A percentile compares a stretch with the other conserved stretches of the same genome.
Conservation (phyloP, 2,888 invertebrate genomes). For the Synanthedon tipuliformis region DNA sequence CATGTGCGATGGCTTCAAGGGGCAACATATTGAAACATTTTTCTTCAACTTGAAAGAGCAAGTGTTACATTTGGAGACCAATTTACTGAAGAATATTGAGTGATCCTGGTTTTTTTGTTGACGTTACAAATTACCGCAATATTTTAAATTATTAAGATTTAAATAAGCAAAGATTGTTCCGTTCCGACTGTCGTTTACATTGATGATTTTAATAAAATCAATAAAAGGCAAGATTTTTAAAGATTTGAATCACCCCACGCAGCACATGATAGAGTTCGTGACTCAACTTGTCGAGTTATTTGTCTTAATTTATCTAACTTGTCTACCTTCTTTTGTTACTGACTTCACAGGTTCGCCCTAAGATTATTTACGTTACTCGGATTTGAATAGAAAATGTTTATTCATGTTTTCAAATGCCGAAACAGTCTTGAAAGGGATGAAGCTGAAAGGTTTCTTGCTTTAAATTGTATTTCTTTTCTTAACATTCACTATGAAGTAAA, state of each 20-base stretch:
- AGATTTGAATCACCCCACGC: too few relatives aligned
- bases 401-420: background rate
- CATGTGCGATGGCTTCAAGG: conserved; percentile 8
- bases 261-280: background rate
- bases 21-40: conserved; percentile 8
- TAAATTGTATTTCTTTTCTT: background rate
- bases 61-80: conserved; percentile 5
- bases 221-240: too few relatives aligned
- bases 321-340: background rate
- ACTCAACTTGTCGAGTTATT: conserved; percentile 2
- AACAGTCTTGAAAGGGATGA: background rate
- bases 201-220: background rate
- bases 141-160: background rate
- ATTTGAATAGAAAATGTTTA: background rate
- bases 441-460: background rate
- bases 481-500: too few relatives aligned
- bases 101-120: conserved; percentile 6
- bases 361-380: background rate
- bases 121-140: conserved; percentile 2
- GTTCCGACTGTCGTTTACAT: background rate
- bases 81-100: conserved; percentile 7
- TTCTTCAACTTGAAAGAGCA: conserved; percentile 5
- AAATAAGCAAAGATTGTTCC: background rate
- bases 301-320: conserved; percentile 9
- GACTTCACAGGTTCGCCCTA: background rate